Percentiles rank a stretch among this genome's conserved stretches.
Conservation (phyloP, 2,888 invertebrate species). For the Leptinotarsa juncta region DNA sequence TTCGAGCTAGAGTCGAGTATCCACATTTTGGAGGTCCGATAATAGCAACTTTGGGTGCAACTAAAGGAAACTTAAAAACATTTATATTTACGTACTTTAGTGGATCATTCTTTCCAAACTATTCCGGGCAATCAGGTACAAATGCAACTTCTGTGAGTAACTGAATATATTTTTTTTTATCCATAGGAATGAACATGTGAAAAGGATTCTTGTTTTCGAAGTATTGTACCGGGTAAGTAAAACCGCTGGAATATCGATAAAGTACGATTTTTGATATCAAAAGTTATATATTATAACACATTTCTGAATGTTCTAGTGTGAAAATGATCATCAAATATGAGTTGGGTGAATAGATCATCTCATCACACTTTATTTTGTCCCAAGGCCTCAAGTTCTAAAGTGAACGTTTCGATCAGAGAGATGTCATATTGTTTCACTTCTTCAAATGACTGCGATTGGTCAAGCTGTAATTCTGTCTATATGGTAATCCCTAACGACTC, state of each 20-base stretch:
- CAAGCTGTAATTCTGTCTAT: constrained; percentile 59
- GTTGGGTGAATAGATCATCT: constrained; percentile 64
- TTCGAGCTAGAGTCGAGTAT: constrained; percentile 70
- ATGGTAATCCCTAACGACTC: too few relatives aligned
- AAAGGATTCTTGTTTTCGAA: constrained; percentile 67
- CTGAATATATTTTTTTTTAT: constrained; percentile 67
- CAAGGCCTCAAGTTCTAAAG: constrained; percentile 66
- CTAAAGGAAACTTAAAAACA: constrained; percentile 65
- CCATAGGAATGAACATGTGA: constrained; percentile 67
- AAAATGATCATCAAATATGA: constrained; percentile 64
- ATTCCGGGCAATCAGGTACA: constrained; percentile 70
- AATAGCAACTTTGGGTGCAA: constrained; percentile 69
- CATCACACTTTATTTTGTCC: constrained; percentile 63
- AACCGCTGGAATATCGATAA: constrained; percentile 71
- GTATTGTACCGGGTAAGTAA: constrained; percentile 74
- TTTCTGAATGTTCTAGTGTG: constrained; percentile 55
- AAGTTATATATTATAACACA: constrained; percentile 51
- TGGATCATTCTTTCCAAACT: constrained; percentile 70
- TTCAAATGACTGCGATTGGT: constrained; percentile 68
- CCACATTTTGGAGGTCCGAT: constrained; percentile 75
- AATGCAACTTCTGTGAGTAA: constrained; percentile 71
- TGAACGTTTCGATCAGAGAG: constrained; percentile 66
- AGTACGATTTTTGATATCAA: constrained; percentile 65
- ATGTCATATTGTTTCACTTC: constrained; percentile 66
- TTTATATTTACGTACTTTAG: constrained; percentile 69